Conservation (phyloP, 2,888 invertebrate genomes). For the Andrena haemorrhoa region DNA sequence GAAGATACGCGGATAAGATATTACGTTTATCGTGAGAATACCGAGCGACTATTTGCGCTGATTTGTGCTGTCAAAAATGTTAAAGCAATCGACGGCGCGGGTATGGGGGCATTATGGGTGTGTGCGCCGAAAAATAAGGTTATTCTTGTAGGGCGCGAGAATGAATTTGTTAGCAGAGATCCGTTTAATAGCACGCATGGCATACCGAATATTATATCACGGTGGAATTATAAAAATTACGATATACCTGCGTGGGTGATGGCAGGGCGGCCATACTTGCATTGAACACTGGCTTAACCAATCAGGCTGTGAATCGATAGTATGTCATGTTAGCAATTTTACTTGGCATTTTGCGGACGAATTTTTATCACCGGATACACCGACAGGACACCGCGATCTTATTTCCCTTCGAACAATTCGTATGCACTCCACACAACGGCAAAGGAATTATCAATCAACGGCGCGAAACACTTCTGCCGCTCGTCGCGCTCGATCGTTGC, state of each 20-base stretch:
- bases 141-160: conserved; percentile 1
- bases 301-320: conserved; percentile 83
- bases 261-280: conserved; percentile 94
- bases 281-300: conserved; percentile 82
- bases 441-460: conserved; percentile 39
- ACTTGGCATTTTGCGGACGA: conserved; percentile 58
- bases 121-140: neutral
- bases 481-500: conserved; percentile 33
- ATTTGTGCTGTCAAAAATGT: conserved; percentile 59
- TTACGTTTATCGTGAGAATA: conserved; percentile 18
- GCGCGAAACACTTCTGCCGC: conserved; percentile 26
- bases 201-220: conserved; percentile 43
- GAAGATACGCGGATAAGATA: neutral
- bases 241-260: conserved; percentile 93
- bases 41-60: conserved; percentile 47
- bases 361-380: conserved; percentile 44
- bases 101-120: neutral
- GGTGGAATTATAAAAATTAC: conserved; percentile 73
- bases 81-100: conserved; percentile 29
- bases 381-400: conserved; percentile 1
- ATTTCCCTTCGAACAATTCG: conserved; percentile 2
- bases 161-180: neutral
- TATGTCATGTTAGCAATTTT: conserved; percentile 74
- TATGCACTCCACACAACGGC: conserved; percentile 1
- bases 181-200: conserved; percentile 2